Percentiles rank a stretch among this genome's conserved stretches.
Conservation (phyloP, 2,888 invertebrate species). For the Pollenia amentaria region DNA sequence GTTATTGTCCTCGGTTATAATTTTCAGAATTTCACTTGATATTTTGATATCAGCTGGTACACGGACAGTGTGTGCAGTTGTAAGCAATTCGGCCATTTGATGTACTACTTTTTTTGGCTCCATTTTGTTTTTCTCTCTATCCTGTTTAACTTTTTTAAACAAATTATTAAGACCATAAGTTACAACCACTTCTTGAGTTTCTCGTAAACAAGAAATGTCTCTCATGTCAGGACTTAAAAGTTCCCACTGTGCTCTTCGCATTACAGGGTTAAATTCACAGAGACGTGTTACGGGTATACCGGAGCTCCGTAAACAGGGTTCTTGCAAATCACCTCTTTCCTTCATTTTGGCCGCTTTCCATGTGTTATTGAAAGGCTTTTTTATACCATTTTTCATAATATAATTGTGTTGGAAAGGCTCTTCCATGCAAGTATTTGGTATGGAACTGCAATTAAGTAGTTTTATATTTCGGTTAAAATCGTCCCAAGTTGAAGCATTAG, state of each 20-base stretch:
- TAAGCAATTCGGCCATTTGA: conserved; percentile 25
- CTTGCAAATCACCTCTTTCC: conserved; percentile 34
- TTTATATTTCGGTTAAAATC: background rate
- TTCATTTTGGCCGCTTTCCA: conserved; percentile 48
- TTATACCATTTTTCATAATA: conserved; percentile 26
- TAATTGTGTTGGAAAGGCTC: conserved; percentile 50
- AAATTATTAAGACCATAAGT: conserved; percentile 51
- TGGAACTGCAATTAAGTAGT: conserved; percentile 46
- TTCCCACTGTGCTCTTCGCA: conserved; percentile 45
- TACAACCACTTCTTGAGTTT: conserved; percentile 26
- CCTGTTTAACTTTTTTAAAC: conserved; percentile 8
- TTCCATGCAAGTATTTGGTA: conserved; percentile 18
- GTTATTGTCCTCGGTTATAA: conserved; percentile 11
- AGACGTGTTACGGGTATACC: conserved; percentile 46
- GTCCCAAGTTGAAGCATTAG: conserved; percentile 26
- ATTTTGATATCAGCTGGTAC: conserved; percentile 63
- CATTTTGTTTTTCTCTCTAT: background rate
- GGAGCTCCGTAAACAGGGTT: conserved; percentile 39
- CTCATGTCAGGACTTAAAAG: conserved; percentile 9
- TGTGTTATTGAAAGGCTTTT: background rate
- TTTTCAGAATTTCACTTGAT: conserved; percentile 52
- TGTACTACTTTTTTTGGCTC: conserved; percentile 7
- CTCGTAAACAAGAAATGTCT: conserved; percentile 44
- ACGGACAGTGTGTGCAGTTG: conserved; percentile 3
- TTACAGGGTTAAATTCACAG: conserved; percentile 25